Evolutionary conservation across 2,797 vertebrate species (phyloP), one percentile per base, ranked within the genome.

Genomic region (Arctocebus calabarensis): DNA sequence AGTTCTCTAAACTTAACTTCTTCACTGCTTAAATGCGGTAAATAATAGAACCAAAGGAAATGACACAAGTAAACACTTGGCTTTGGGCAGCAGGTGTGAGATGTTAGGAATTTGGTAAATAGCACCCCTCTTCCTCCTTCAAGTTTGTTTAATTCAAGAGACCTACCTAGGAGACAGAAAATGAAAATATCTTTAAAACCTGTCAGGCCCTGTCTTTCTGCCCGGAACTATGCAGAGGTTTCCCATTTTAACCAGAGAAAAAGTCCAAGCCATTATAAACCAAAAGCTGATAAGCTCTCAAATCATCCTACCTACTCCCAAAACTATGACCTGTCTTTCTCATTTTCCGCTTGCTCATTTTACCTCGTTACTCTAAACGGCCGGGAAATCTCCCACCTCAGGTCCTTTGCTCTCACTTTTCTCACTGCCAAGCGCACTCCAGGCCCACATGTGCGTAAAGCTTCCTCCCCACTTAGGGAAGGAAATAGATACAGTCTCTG

Each of bases 1-100:
- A 91, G 2, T 22, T 93, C 52, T n/a, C 19, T 85, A 64, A 27
- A 11, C 34, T 91, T 78, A 55, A 7, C 55, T 84, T 88, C 78
- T 90, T 95, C 29, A 52, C 75, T 94, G 87, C 34, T 92, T 85
- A 81, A 90, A 45, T n/a, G 43, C 9, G 37, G 45, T 91, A 87
- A 87, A 83, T 81, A 89, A 68, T 27, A 7, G 43, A 79, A 13
- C 29, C 19, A 91, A 94, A 81, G 37, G n/a, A 86, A 70, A 78
- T 74, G 70, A 93, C 62, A 13, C 3, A 57, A 83, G 29, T 71
- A 34, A 82, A 68, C 7, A 74, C 25, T 43, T 37, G 23, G 23
- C 34, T 37, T 25, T 73, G 29, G 7, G 25, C 43, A 70, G 71
- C 22, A 74, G 68, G n/a, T 74, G 9, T 79, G 62, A 85, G 55